Conservation (phyloP, 2,888 invertebrate species). For the Pogonocherus hispidulus region DNA sequence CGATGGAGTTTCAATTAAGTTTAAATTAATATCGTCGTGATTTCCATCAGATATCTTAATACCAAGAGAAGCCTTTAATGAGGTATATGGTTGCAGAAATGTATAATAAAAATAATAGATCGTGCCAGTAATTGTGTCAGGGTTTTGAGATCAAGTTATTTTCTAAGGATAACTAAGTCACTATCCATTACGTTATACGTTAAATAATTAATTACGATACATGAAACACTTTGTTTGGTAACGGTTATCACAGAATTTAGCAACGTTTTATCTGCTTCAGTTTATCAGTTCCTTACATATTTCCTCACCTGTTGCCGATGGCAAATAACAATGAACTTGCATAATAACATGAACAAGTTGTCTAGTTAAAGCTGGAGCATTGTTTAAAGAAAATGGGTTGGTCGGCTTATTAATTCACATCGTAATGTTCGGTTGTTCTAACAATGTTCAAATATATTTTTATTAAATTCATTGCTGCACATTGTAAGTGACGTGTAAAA, state of each 20-base stretch:
- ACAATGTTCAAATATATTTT: background rate
- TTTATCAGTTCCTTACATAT: constrained; percentile 13
- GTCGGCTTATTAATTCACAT: constrained; percentile 18
- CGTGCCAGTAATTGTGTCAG: constrained; percentile 22
- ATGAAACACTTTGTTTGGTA: constrained; percentile 3
- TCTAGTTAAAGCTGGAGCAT: constrained; percentile 13
- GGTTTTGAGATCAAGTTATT: constrained; percentile 24
- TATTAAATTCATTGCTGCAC: background rate
- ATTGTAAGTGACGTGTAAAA: background rate
- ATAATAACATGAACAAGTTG: constrained; percentile 18
- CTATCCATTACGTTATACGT: background rate
- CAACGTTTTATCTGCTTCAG: constrained; percentile 6
- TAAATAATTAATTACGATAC: constrained; percentile 10
- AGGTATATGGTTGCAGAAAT: constrained; percentile 1
- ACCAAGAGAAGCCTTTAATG: constrained; percentile 8
- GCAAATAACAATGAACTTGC: constrained; percentile 33
- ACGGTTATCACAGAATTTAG: constrained; percentile 17
- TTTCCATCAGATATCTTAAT: constrained; percentile 20
- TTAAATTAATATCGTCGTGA: constrained; percentile 12
- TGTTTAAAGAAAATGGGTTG: constrained; percentile 27
- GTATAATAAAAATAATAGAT: constrained; percentile 17
- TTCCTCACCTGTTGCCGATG: constrained; percentile 22
- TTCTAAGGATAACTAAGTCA: background rate
- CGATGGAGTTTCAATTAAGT: constrained; percentile 9
- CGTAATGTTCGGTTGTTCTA: constrained; percentile 10